Evolutionary conservation across 2,888 invertebrate species (phyloP).

Genomic region (Trichopria drosophilae): DNA sequence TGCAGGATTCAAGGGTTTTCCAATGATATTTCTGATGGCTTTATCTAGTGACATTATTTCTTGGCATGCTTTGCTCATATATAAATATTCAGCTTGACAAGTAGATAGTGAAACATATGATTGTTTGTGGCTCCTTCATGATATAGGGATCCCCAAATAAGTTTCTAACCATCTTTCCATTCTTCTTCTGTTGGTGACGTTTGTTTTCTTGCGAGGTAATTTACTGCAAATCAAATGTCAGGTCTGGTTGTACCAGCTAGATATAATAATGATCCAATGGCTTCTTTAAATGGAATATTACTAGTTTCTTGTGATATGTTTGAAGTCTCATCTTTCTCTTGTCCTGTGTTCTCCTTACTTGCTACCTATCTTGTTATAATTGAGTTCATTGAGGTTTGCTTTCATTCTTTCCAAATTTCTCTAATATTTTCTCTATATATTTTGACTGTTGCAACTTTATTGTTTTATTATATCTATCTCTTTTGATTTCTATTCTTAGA

Average conservation of each 20-base stretch:
- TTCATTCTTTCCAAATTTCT: no score
- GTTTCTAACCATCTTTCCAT: slow-evolving; percentile 25
- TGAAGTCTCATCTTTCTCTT: slow-evolving; percentile 4
- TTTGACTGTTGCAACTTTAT: no score
- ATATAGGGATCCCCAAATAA: slow-evolving; percentile 27
- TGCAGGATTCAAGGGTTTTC: slow-evolving; percentile 19
- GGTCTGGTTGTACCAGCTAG: slow-evolving; percentile 20
- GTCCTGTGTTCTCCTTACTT: slow-evolving; percentile 14
- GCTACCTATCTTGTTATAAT: slow-evolving; percentile 25
- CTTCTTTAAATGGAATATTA: slow-evolving; percentile 29
- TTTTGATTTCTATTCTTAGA: no score
- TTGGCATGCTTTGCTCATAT: no score
- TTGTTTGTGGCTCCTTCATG: slow-evolving; percentile 36
- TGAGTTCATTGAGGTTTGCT: slow-evolving; percentile 10
- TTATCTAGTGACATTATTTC: slow-evolving; percentile 33
- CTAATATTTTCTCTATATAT: no score
- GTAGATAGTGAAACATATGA: slow-evolving; percentile 28
- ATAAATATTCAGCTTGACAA: slow-evolving; percentile 34
- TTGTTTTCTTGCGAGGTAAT: slow-evolving; percentile 23
- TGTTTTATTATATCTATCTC: no score
- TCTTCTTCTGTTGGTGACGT: slow-evolving; percentile 26
- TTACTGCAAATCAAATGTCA: slow-evolving; percentile 23
- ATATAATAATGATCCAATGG: slow-evolving; percentile 33
- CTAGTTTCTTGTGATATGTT: not conserved
- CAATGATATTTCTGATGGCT: slow-evolving; percentile 27